These are phyloP conservation scores for Rhinophrynus dorsalis DNA, from an alignment of 2,797 vertebrate species.

Conservation along the genomic window DNA sequence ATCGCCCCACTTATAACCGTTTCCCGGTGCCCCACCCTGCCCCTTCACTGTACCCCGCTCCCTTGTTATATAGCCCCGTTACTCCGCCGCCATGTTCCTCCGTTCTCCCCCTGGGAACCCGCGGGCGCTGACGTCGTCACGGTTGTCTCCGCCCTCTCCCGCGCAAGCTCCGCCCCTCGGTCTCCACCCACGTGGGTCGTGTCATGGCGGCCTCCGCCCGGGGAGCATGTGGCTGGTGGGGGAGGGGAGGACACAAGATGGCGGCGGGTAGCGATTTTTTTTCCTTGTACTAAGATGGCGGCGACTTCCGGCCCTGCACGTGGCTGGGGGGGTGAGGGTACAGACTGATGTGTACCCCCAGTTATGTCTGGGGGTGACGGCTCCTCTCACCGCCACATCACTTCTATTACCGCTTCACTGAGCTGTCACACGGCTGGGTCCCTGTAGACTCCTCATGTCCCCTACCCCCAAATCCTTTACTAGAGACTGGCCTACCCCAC, in stretches of 20 bases:
- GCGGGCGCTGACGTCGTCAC: too few species aligned
- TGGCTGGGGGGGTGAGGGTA: constrained; percentile 8
- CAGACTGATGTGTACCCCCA: not conserved
- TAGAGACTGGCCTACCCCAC: too few species aligned
- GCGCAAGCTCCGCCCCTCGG: not conserved
- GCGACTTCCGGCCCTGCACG: constrained; percentile 44
- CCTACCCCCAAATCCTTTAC: too few species aligned
- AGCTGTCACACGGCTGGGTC: too few species aligned
- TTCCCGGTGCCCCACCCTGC: not conserved
- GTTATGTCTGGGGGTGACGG: not conserved
- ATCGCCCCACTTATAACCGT: too few species aligned
- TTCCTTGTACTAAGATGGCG: constrained; percentile 33
- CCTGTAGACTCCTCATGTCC: too few species aligned
- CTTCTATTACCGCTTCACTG: not conserved
- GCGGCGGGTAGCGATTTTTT: not conserved
- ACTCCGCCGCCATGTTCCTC: not conserved
- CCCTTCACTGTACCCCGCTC: too few species aligned
- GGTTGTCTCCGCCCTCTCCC: not conserved
- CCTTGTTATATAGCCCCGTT: not conserved
- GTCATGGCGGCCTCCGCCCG: constrained; percentile 8
- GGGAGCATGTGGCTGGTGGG: not conserved
- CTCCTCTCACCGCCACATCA: not conserved
- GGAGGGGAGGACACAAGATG: not conserved
- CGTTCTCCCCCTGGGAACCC: not conserved
- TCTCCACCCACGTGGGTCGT: not conserved